These are phyloP conservation scores for Linyphia triangularis DNA, from an alignment of 2,888 invertebrate species.

Conservation along the genomic window DNA sequence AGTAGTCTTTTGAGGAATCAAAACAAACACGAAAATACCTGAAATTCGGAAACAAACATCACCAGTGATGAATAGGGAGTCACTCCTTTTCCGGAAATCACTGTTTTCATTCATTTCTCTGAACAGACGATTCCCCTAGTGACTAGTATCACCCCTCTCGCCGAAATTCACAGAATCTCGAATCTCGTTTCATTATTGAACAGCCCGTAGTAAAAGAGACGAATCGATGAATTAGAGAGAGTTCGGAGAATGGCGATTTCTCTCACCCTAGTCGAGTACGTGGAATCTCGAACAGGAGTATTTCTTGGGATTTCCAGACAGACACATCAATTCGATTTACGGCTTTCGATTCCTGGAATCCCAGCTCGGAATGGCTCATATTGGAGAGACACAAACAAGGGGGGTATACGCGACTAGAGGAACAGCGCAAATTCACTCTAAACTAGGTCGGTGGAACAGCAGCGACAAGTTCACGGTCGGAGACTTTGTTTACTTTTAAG, in stretches of 20 bases:
- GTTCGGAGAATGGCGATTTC: background rate
- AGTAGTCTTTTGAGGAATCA: conserved; percentile 15
- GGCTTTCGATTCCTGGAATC: conserved; percentile 41
- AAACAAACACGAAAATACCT: conserved; percentile 62
- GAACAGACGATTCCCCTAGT: conserved; percentile 25
- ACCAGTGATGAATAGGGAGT: conserved; percentile 12
- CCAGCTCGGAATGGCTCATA: conserved; percentile 12
- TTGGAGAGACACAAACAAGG: background rate
- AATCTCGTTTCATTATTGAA: background rate
- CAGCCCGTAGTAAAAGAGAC: background rate
- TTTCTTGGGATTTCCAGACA: background rate
- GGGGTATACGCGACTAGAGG: conserved; percentile 5
- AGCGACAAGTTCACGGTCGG: conserved; percentile 58
- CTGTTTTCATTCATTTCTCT: conserved; percentile 40
- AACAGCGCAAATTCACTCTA: conserved; percentile 34
- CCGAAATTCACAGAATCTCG: background rate
- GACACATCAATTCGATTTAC: conserved; percentile 22
- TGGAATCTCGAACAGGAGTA: background rate
- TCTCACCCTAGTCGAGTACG: background rate
- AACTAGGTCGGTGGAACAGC: conserved; percentile 58
- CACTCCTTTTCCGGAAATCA: conserved; percentile 31
- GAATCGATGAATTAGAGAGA: background rate
- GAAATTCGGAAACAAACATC: conserved; percentile 32
- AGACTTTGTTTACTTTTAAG: conserved; percentile 14
- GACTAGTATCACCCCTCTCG: background rate